Conservation (phyloP, 1,140 invertebrate genomes). For the Bombus ignitus region DNA sequence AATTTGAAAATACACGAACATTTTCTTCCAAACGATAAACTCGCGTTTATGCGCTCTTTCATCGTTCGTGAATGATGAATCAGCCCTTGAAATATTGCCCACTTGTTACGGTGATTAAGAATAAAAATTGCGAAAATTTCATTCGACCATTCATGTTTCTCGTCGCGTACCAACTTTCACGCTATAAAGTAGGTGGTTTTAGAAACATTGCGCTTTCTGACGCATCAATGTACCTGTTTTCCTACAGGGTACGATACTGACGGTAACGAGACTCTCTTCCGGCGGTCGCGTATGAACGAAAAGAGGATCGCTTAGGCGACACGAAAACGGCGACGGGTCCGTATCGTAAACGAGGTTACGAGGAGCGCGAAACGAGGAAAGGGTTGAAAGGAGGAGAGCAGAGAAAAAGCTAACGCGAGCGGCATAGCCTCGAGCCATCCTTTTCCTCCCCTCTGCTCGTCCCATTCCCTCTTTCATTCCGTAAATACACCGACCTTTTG, state of each 20-base stretch:
- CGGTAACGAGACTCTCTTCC: conserved; percentile 11
- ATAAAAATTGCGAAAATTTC: too few species aligned
- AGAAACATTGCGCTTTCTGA: background rate
- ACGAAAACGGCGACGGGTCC: conserved; percentile 13
- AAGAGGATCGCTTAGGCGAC: conserved; percentile 12
- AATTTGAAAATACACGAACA: too few species aligned
- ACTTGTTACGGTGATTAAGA: too few species aligned
- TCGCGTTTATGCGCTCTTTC: too few species aligned
- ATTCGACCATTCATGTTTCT: too few species aligned
- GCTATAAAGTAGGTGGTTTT: background rate
- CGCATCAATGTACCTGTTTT: background rate
- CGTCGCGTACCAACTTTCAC: too few species aligned
- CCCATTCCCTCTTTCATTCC: background rate
- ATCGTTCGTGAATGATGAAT: too few species aligned
- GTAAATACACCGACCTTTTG: conserved; percentile 36
- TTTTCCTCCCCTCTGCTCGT: background rate
- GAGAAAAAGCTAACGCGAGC: background rate
- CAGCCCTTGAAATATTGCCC: too few species aligned
- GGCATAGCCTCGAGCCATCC: background rate
- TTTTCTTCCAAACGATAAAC: too few species aligned
- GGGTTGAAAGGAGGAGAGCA: background rate
- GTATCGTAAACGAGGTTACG: conserved; percentile 38
- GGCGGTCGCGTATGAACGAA: background rate
- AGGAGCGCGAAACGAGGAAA: background rate
- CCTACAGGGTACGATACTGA: background rate